Evolutionary conservation across 2,888 invertebrate genomes (phyloP).

Genomic region (Odontothrips loti): DNA sequence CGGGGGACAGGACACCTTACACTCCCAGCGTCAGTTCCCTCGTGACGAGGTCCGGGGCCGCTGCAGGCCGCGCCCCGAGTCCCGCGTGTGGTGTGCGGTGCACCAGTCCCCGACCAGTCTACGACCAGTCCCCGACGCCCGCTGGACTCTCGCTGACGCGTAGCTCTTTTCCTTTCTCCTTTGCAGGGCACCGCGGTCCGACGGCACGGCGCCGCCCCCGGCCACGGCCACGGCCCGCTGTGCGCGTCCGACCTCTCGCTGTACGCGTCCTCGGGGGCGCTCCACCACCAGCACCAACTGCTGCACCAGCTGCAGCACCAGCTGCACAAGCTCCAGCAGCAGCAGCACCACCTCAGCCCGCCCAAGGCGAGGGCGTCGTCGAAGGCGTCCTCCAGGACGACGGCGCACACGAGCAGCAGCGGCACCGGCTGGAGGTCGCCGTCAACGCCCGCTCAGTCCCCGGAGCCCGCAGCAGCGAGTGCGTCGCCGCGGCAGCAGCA

Average conservation of each 20-base stretch:
- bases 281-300: slow-evolving; percentile 20
- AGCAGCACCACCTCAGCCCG: slow-evolving; percentile 5
- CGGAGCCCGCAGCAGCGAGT: background rate
- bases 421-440: background rate
- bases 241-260: slow-evolving; percentile 5
- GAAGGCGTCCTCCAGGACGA: background rate
- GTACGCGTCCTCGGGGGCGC: background rate
- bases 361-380: background rate
- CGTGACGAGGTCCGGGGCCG: no score
- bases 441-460: background rate
- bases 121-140: background rate
- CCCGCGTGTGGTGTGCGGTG: background rate
- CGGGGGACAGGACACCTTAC: no score
- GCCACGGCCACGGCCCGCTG: slow-evolving; percentile 6
- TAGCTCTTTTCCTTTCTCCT: background rate
- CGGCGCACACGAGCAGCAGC: background rate
- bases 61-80: no score
- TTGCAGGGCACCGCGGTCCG: background rate
- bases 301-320: slow-evolving; percentile 20
- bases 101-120: background rate
- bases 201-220: background rate
- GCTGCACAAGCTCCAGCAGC: slow-evolving; percentile 18
- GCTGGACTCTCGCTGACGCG: no score
- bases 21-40: no score
- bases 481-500: background rate